These are phyloP conservation scores for Mercenaria mercenaria DNA, from an alignment of 1,140 invertebrate genomes.

Conservation along the genomic window DNA sequence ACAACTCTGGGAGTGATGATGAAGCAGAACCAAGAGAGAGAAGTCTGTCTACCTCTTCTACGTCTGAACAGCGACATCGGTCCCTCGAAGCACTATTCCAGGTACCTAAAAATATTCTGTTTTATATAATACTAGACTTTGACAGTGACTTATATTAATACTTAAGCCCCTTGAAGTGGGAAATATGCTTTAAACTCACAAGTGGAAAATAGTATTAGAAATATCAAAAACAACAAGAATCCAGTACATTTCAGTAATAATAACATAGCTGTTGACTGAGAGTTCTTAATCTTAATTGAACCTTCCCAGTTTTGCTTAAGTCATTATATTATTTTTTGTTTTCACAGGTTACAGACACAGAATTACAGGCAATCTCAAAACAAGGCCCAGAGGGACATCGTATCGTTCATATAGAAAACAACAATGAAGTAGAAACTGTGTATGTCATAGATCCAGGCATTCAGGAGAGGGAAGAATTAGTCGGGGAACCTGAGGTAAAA, in stretches of 20 bases:
- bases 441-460: slow-evolving; percentile 26
- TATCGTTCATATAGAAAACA: slow-evolving; percentile 1
- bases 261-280: too few relatives aligned
- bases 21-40: slow-evolving; percentile 35
- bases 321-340: too few relatives aligned
- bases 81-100: slow-evolving; percentile 81
- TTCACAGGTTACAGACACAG: slow-evolving; percentile 81
- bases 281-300: too few relatives aligned
- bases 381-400: slow-evolving; percentile 64
- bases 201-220: too few relatives aligned
- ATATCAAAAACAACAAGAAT: too few relatives aligned
- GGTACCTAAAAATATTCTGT: too few relatives aligned
- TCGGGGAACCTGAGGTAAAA: slow-evolving; percentile 52
- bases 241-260: too few relatives aligned
- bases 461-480: slow-evolving; percentile 65
- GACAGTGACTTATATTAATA: too few relatives aligned
- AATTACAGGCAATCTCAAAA: slow-evolving; percentile 83
- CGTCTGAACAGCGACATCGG: slow-evolving; percentile 73
- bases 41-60: slow-evolving; percentile 52
- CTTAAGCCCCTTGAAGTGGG: too few relatives aligned
- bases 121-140: too few relatives aligned
- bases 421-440: slow-evolving; percentile 37
- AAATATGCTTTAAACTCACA: too few relatives aligned
- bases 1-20: slow-evolving; percentile 6
- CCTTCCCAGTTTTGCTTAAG: too few relatives aligned